Conservation (phyloP, 1,140 invertebrate genomes). For the Semibalanus balanoides region DNA sequence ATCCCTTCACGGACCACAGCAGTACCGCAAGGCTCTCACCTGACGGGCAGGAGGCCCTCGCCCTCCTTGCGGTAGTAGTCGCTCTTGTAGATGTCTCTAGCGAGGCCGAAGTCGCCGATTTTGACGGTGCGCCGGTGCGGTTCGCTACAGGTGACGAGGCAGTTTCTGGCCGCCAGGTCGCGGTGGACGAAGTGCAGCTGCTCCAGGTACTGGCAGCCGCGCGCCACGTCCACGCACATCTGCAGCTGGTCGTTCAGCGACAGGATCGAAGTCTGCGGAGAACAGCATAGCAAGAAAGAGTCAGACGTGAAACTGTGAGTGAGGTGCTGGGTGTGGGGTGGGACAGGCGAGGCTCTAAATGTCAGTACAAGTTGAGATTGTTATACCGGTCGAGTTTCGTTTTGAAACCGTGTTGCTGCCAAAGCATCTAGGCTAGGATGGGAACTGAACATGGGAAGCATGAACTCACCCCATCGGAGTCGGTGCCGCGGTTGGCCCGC, state of each 20-base stretch:
- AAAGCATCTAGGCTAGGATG: no score
- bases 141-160: constrained; percentile 62
- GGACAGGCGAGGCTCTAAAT: no score
- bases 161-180: constrained; percentile 71
- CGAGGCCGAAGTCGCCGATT: constrained; percentile 97
- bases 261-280: constrained; percentile 32
- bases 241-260: constrained; percentile 65
- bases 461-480: constrained; percentile 2
- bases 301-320: no score
- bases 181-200: constrained; percentile 83
- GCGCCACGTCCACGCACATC: constrained; percentile 88
- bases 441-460: no score
- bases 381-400: no score
- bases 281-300: no score
- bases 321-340: no score
- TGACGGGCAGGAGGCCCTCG: constrained; percentile 49
- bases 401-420: no score
- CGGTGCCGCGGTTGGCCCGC: constrained; percentile 46
- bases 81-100: constrained; percentile 80
- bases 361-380: no score
- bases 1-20: no score
- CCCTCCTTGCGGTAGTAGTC: constrained; percentile 95
- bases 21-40: no score
- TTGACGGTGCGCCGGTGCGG: constrained; percentile 55
- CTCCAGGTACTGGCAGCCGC: constrained; percentile 80